Evolutionary conservation across 2,797 vertebrate genomes (phyloP), one percentile per base, ranked within the genome.

Genomic region (Hapalemur alaotrensis): DNA sequence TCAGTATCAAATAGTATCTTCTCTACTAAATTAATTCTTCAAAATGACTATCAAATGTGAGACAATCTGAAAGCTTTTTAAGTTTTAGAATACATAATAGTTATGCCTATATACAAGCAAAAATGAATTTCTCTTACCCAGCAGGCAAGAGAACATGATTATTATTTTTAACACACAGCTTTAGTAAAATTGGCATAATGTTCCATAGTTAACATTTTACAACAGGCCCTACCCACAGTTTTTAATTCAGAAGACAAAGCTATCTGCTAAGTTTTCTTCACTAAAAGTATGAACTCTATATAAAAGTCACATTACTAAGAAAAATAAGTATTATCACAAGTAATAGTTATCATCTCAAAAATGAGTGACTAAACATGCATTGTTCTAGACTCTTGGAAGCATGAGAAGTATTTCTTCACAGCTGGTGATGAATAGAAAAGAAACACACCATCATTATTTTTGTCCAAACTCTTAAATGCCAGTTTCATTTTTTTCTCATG

Each of bases 401-500:
- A 54, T 17, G 17, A 81, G 18, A 96, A 84, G 46, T 17, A 5
- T 0, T 84, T 92, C 75, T 85, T 75, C 69, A 52, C 7, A 92
- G 41, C 9, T 81, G 28, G 2, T 32, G 38, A 88, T 72, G 61
- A 90, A 83, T 20, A 65, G 18, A 89, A 96, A 95, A 95, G 82
- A 52, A 89, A 73, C 98, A 89, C 97, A 99, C 99, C 99, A 80
- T 99, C 99, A 15, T 99, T 99, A 98, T 99, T 99, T 98, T 99
- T 99, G 98, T 99, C 99, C 98, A 99, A 95, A 98, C 99, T 99
- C 98, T 99, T 99, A 98, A 99, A 99, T 4, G 99, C 99, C 93
- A 99, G 98, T 72, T 98, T 99, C 97, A 99, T 98, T 98, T 99
- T 99, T 98, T 99, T 99, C 98, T 99, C 99, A n/a, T 99, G 99